phyloP scores from a whole-genome alignment of 2,888 invertebrate genomes.

The Leptinotarsa juncta region DNA sequence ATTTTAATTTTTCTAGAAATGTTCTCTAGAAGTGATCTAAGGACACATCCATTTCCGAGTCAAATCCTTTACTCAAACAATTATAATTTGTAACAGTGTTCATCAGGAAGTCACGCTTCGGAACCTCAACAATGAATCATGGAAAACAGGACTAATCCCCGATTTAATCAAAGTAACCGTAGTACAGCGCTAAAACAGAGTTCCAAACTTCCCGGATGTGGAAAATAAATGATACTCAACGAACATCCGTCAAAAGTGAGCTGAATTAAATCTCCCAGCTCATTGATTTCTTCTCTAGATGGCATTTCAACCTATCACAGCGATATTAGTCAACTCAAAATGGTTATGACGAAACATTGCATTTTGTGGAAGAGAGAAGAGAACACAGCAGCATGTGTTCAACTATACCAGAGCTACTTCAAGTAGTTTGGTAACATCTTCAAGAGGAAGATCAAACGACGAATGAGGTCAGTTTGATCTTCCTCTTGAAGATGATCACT shows the following conservation, averaged over 20 bases:
- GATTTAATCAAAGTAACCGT: slow-evolving; percentile 11
- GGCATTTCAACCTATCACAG: background rate
- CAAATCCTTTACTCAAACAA: background rate
- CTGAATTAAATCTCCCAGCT: background rate
- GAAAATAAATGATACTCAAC: slow-evolving; percentile 3
- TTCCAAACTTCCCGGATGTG: background rate
- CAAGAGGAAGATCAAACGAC: too few species aligned
- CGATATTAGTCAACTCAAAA: background rate
- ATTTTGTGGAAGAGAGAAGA: too few species aligned
- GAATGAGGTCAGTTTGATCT: too few species aligned
- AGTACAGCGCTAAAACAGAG: slow-evolving; percentile 3
- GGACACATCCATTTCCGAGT: background rate
- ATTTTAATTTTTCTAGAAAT: background rate
- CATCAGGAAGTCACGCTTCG: background rate
- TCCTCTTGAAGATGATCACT: too few species aligned
- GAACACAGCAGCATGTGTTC: too few species aligned
- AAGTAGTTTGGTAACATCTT: too few species aligned
- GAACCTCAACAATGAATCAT: slow-evolving; percentile 4
- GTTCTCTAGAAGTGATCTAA: too few species aligned
- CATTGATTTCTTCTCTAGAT: background rate
- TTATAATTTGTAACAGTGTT: too few species aligned
- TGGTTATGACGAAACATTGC: too few species aligned
- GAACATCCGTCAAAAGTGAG: slow-evolving; percentile 9
- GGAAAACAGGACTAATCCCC: background rate
- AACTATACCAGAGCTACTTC: too few species aligned